Conservation (phyloP, 2,797 vertebrate genomes). For the Percopsis omiscomaycus region DNA sequence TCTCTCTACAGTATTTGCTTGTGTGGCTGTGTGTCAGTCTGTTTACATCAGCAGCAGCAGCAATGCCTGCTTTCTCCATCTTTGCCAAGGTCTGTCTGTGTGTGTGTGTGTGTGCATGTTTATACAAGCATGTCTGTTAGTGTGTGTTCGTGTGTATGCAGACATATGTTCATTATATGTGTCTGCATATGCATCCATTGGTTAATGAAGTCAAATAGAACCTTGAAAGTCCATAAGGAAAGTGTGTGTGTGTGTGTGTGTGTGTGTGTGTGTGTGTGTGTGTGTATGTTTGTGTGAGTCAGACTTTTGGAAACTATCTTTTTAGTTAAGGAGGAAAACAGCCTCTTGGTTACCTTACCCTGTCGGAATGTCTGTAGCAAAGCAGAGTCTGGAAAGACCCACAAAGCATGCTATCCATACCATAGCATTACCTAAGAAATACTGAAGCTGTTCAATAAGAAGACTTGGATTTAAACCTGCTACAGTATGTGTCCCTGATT, state of each 20-base stretch:
- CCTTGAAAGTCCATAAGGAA: background rate
- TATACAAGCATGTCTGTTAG: background rate
- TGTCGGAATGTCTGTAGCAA: slow-evolving; percentile 67
- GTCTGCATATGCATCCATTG: background rate
- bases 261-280: background rate
- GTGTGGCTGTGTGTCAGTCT: background rate
- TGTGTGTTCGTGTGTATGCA: background rate
- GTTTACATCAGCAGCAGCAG: too few species aligned
- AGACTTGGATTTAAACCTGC: too few species aligned
- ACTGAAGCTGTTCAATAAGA: slow-evolving; percentile 16
- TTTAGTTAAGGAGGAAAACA: slow-evolving; percentile 58
- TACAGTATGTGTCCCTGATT: too few species aligned
- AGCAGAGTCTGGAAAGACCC: slow-evolving; percentile 55
- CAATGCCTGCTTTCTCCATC: too few species aligned
- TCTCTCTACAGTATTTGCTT: background rate
- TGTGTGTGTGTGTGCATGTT: slow-evolving; percentile 14
- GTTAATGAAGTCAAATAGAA: background rate
- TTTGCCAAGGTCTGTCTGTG: slow-evolving; percentile 14
- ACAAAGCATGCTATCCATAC: slow-evolving; percentile 20
- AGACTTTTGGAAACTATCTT: slow-evolving; percentile 13
- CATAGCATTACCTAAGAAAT: slow-evolving; percentile 38
- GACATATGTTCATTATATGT: background rate
- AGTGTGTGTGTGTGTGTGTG: background rate
- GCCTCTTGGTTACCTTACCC: slow-evolving; percentile 59
- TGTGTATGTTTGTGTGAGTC: slow-evolving; percentile 46